A percentile compares a stretch with the other conserved stretches of the same genome.
Evolutionary conservation across 1,140 invertebrate genomes (phyloP).

Genomic region (Euura lappo): DNA sequence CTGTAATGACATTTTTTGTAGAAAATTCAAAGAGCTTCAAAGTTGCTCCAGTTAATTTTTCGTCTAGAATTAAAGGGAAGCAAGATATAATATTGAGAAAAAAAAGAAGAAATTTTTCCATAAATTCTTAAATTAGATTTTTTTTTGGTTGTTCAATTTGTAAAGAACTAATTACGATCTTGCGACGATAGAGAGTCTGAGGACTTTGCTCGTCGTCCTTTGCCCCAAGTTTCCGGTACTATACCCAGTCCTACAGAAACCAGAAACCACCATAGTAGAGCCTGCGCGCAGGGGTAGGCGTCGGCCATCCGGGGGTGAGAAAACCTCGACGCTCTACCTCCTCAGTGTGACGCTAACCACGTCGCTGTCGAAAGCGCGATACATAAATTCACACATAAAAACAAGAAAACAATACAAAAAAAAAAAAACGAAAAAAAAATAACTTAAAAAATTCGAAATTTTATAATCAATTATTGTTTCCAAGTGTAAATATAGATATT

Average conservation of each 20-base stretch:
- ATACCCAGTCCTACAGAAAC: neutral
- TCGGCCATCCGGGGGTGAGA: slow-evolving; percentile 35
- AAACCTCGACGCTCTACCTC: slow-evolving; percentile 1
- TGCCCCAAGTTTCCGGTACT: neutral
- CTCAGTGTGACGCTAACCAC: slow-evolving; percentile 42
- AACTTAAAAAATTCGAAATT: no score
- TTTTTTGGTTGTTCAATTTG: no score
- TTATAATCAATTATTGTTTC: no score
- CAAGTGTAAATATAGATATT: no score
- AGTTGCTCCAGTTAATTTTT: no score
- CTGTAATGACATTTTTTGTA: no score
- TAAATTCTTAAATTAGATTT: no score
- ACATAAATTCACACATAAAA: neutral
- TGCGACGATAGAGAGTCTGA: neutral
- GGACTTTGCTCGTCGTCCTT: slow-evolving; percentile 1
- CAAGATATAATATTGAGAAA: no score
- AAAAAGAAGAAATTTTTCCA: no score
- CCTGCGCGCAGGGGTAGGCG: slow-evolving; percentile 44
- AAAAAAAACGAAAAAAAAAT: neutral
- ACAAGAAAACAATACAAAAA: neutral
- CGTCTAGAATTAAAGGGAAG: no score
- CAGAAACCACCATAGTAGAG: slow-evolving; percentile 16
- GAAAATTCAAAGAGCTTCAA: no score
- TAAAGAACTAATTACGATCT: no score
- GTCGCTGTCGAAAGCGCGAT: slow-evolving; percentile 36